These are phyloP conservation scores for Propsilocerus akamusi DNA, from an alignment of 1,140 invertebrate genomes.

Conservation along the genomic window DNA sequence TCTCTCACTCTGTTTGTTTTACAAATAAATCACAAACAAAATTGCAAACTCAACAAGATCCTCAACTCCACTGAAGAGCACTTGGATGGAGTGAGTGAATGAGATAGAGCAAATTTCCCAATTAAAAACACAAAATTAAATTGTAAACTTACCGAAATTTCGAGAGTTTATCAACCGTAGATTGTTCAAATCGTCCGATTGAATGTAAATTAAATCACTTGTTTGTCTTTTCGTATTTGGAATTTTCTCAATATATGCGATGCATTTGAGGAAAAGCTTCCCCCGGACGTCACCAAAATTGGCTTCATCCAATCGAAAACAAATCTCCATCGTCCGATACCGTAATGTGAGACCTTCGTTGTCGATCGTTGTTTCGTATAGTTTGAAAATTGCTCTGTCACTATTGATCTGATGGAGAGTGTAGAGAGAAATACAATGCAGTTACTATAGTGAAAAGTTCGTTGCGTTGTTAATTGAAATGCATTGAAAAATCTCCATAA, in stretches of 20 bases:
- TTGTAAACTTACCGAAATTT: too few species aligned
- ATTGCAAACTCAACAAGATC: too few species aligned
- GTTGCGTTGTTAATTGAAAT: background rate
- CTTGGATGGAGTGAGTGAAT: too few species aligned
- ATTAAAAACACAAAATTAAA: too few species aligned
- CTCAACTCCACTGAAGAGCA: too few species aligned
- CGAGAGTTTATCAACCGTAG: slow-evolving; percentile 1
- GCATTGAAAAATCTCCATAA: background rate
- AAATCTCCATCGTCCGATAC: background rate
- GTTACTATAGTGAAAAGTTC: background rate
- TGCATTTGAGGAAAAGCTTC: background rate
- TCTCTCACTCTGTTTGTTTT: too few species aligned
- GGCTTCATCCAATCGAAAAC: background rate
- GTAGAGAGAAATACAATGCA: background rate
- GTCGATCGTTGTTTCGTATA: background rate
- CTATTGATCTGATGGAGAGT: background rate
- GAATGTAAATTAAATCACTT: background rate
- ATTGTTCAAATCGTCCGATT: background rate
- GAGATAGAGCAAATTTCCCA: too few species aligned
- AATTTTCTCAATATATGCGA: background rate
- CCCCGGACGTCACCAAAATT: background rate
- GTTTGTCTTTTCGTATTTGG: background rate
- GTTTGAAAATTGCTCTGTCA: background rate
- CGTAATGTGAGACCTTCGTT: background rate
- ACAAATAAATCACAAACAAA: too few species aligned